Evolutionary conservation across 2,888 invertebrate species (phyloP).

Genomic region (Oithona nana): DNA sequence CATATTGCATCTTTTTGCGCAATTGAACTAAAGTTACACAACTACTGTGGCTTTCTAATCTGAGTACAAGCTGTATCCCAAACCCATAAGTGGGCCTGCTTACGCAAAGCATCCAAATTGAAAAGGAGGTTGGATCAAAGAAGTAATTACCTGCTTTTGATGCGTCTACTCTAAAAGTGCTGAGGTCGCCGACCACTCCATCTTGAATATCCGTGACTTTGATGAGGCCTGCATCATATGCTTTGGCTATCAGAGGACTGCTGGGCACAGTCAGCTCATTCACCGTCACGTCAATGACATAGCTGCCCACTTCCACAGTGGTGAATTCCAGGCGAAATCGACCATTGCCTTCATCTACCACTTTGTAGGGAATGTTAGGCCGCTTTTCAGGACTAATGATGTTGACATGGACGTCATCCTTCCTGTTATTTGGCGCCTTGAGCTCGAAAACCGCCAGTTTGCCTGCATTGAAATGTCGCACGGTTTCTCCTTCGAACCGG

Average conservation of each 20-base stretch:
- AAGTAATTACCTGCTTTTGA: neutral
- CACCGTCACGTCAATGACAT: constrained; percentile 73
- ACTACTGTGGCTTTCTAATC: too few species aligned
- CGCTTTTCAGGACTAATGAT: constrained; percentile 29
- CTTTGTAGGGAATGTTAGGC: constrained; percentile 22
- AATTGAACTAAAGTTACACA: too few species aligned
- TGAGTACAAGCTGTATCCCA: too few species aligned
- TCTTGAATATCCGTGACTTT: constrained; percentile 83
- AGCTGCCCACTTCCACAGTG: constrained; percentile 80
- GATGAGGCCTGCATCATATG: constrained; percentile 80
- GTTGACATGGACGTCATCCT: constrained; percentile 37
- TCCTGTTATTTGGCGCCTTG: constrained; percentile 42
- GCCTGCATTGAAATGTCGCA: constrained; percentile 72
- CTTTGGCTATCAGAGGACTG: constrained; percentile 78
- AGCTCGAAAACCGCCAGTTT: constrained; percentile 75
- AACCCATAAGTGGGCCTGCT: too few species aligned
- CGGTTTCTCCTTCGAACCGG: constrained; percentile 47
- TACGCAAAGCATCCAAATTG: too few species aligned
- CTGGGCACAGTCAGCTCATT: constrained; percentile 51
- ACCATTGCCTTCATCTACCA: constrained; percentile 32
- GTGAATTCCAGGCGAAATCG: constrained; percentile 80
- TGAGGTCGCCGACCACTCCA: constrained; percentile 83
- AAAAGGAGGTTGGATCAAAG: too few species aligned
- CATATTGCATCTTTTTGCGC: too few species aligned
- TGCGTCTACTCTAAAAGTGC: constrained; percentile 54